Base-by-base conservation (phyloP, 1,140 invertebrate genomes). In the Lasioglossum albipes region DNA sequence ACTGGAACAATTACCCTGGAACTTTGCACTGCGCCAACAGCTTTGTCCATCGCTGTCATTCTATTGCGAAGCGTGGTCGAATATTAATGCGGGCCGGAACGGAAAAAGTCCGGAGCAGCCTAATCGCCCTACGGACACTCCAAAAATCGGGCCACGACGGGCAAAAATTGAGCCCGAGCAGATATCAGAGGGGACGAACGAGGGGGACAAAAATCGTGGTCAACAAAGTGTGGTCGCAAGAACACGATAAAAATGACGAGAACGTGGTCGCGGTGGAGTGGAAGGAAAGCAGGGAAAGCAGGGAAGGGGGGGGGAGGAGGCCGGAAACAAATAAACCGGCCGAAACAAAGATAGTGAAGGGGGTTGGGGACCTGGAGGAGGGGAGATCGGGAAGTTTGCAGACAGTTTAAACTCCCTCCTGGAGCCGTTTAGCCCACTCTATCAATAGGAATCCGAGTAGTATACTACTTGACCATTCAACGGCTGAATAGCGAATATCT, bases 381-480 rank as follows among this genome's bases (percentile, higher is more conserved):
- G 52, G 57, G 54, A 22, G 66, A 61, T 57, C 45, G 68, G 42
- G 54, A 77, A 84, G 66, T 73, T 82, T 22, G 79, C 68, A 82
- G 73, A 84, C 80, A 84, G 49, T 84, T 83, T 83, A 83, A 83
- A 81, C 49, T 49, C 78, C 66, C 66, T 20, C 49, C 73, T 62
- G 77, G 54, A 75, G 68, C 61, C 69, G 59, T 70, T 61, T 72
- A 45, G 16, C 67, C 72, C 67, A 61, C 49, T 75, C 82, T 67
- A 71, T n/a, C 41, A 27, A 70, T 65, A 31, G 78, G 52, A 83
- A 81, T 67, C 59, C 78, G 54, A 81, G 82, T 70, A 73, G 78
- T 81, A 75, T 75, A 67, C 78, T 75, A 83, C 72, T 83, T 83
- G 82, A 83, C 73, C 79, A 72, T 84, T 72, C 73, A 45, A 77